Conservation (phyloP, 2,797 vertebrate species). For the Octomys mimax region DNA sequence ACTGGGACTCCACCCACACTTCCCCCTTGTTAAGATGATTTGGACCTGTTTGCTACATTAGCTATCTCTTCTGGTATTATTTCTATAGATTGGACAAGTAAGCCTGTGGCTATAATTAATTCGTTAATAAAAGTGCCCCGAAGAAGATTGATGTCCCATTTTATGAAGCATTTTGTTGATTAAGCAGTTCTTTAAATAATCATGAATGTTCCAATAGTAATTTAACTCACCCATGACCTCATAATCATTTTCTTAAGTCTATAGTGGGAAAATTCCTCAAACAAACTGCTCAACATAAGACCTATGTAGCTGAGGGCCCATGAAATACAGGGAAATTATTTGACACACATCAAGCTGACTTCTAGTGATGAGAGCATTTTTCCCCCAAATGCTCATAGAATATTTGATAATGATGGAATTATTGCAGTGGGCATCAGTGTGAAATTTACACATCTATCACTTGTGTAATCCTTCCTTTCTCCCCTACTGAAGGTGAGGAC, state of each 20-base stretch:
- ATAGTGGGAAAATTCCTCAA: neutral
- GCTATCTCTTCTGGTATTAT: constrained; percentile 49
- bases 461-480: neutral
- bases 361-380: neutral
- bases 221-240: constrained; percentile 33
- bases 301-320: neutral
- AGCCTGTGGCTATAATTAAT: constrained; percentile 9
- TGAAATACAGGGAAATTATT: neutral
- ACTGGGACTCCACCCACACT: constrained; percentile 27
- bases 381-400: constrained; percentile 23
- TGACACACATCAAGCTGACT: constrained; percentile 3
- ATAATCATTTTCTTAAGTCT: neutral
- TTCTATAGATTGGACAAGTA: constrained; percentile 43
- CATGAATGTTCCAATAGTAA: neutral
- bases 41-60: neutral
- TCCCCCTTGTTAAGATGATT: constrained; percentile 54
- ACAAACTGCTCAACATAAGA: neutral
- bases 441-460: neutral
- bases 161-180: constrained; percentile 30
- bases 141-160: neutral
- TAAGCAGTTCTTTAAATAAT: constrained; percentile 5
- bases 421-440: neutral
- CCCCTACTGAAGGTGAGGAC: neutral
- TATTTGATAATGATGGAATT: neutral
- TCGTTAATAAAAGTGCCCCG: constrained; percentile 41